These are phyloP conservation scores for Leptogaster cylindrica DNA, from an alignment of 2,888 invertebrate species.

Conservation along the genomic window DNA sequence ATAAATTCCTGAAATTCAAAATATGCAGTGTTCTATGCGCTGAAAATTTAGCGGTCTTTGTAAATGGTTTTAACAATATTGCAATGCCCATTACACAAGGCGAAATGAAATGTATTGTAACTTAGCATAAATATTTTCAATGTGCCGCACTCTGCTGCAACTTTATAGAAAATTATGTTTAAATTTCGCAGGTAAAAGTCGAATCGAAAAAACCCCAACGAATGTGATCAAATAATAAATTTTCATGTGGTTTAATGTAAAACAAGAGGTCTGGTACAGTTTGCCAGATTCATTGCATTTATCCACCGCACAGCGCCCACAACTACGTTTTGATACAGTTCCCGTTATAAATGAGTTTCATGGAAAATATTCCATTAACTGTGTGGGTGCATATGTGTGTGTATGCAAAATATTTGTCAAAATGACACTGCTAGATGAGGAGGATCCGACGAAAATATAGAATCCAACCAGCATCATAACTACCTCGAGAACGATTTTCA, in stretches of 20 bases:
- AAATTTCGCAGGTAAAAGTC: neutral
- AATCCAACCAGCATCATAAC: neutral
- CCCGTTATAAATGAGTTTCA: conserved; percentile 21
- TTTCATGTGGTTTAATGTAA: conserved; percentile 26
- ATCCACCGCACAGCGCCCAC: conserved; percentile 25
- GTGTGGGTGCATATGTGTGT: neutral
- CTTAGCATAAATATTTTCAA: no score
- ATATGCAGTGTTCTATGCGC: no score
- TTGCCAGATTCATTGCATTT: conserved; percentile 27
- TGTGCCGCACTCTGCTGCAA: no score
- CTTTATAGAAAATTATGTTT: neutral
- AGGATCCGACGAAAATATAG: conserved; percentile 20
- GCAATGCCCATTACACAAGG: no score
- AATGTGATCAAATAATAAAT: conserved; percentile 29
- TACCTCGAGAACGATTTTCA: neutral
- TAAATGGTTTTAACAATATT: no score
- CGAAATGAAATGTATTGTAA: no score
- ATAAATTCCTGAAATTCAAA: no score
- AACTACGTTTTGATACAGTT: conserved; percentile 30
- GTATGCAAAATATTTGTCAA: neutral
- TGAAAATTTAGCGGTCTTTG: no score
- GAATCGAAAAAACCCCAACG: neutral
- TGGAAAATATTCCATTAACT: conserved; percentile 1
- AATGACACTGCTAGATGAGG: neutral
- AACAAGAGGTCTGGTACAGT: conserved; percentile 5